Base-by-base conservation (phyloP, 1,140 invertebrate genomes). In the Stenopsyche tienmushanensis region DNA sequence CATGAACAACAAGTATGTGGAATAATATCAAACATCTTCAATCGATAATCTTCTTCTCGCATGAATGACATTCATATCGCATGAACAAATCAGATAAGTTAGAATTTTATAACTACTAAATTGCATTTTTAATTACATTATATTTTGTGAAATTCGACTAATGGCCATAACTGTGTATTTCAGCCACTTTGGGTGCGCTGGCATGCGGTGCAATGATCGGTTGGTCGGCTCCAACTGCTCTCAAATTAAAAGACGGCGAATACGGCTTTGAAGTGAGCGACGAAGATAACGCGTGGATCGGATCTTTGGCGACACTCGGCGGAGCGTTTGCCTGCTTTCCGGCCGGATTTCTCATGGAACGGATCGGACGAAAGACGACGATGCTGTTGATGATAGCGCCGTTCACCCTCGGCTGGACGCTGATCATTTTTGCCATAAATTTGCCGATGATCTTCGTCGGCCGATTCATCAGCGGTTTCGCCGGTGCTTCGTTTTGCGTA, bases 141-240 rank as follows among this genome's bases (percentile, higher is more conserved):
- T n/a, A n/a, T n/a, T n/a, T n/a, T n/a, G n/a, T n/a, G n/a, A n/a
- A n/a, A n/a, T n/a, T n/a, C n/a, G n/a, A n/a, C n/a, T n/a, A n/a
- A n/a, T n/a, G n/a, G n/a, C n/a, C n/a, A n/a, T n/a, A n/a, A n/a
- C n/a, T n/a, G n/a, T n/a, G n/a, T n/a, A n/a, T 73, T 80, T 58
- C 76, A 82, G 83, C 83, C 17, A 82, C 83, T 26, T 75, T 84
- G 41, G 82, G 83, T 24, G 81, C 83, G 3, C 72, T 84, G 9
- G 83, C 83, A 5, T 77, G 78, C 18, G 83, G 83, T 69, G 83
- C 86, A 26, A 79, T 86, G 13, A 74, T 93, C 2, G 90, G 84
- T 15, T 94, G 90, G 89, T 87, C 90, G 2, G 88, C 90, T 0
- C 86, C 90, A 8, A 89, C 89, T 1, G 78, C 86, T 42, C 73